Conservation (phyloP, 2,113 vertebrate genomes). For the Coracopsis vasa region DNA sequence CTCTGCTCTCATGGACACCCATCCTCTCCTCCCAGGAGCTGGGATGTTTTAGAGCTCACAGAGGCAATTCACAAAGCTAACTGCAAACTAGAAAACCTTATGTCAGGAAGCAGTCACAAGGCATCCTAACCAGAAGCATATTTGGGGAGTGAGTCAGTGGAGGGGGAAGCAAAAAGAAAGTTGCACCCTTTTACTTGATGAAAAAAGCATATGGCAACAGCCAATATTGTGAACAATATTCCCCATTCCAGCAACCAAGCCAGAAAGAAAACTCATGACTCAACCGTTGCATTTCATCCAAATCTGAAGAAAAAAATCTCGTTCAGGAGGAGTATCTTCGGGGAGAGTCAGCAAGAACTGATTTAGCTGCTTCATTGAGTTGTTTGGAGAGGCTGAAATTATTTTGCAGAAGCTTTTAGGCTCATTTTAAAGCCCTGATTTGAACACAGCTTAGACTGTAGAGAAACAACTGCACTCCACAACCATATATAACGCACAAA, state of each 20-base stretch:
- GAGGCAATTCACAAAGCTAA: background rate
- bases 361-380: background rate
- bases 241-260: background rate
- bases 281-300: background rate
- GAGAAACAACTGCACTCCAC: background rate
- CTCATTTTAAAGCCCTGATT: background rate
- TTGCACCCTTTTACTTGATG: constrained; percentile 54
- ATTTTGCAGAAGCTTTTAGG: background rate
- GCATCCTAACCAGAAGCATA: constrained; percentile 61
- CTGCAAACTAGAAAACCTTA: constrained; percentile 45
- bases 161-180: constrained; percentile 46
- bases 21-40: background rate
- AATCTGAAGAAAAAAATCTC: constrained; percentile 28
- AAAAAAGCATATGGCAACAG: constrained; percentile 67
- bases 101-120: constrained; percentile 40
- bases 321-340: background rate
- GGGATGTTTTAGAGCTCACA: background rate
- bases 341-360: constrained; percentile 3
- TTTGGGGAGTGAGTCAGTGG: constrained; percentile 57
- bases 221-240: constrained; percentile 7
- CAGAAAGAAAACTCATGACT: constrained; percentile 44
- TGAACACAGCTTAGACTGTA: background rate
- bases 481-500: rapidly evolving
- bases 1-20: background rate
- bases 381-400: background rate